Conservation (phyloP, 2,888 invertebrate genomes). For the Caenorhabditis sp. region DNA sequence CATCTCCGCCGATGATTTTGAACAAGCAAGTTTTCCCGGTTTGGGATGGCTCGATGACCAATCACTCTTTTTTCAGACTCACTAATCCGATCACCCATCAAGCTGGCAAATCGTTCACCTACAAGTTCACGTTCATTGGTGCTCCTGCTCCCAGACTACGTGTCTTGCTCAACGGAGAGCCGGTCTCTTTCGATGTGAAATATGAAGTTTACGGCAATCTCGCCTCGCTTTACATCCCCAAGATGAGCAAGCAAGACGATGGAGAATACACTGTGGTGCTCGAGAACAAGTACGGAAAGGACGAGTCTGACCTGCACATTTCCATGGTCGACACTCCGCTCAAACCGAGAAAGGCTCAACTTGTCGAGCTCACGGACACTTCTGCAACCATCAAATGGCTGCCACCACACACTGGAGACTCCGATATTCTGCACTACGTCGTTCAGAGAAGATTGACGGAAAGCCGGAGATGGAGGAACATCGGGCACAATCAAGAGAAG, state of each 20-base stretch:
- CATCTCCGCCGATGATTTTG: conserved; percentile 58
- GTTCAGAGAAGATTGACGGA: conserved; percentile 66
- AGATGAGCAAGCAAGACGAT: conserved; percentile 54
- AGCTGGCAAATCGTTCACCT: conserved; percentile 66
- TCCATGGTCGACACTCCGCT: conserved; percentile 63
- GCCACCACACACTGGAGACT: conserved; percentile 60
- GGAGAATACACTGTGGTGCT: conserved; percentile 60
- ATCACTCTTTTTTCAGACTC: conserved; percentile 37
- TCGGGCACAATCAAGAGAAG: conserved; percentile 45
- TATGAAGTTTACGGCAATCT: conserved; percentile 64
- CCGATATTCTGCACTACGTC: conserved; percentile 53
- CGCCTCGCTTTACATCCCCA: conserved; percentile 56
- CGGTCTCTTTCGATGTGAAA: conserved; percentile 49
- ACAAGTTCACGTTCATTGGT: conserved; percentile 57
- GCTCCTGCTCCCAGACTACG: conserved; percentile 60
- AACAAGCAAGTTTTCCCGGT: conserved; percentile 46
- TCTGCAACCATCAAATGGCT: conserved; percentile 60
- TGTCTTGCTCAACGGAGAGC: conserved; percentile 52
- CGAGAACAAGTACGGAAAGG: conserved; percentile 62
- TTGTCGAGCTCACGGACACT: conserved; percentile 50
- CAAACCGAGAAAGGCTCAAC: conserved; percentile 59
- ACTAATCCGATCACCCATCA: conserved; percentile 57
- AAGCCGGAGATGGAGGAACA: conserved; percentile 65
- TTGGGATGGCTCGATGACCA: too few relatives aligned
- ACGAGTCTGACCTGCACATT: conserved; percentile 52